Evolutionary conservation across 1,140 invertebrate genomes (phyloP).

Genomic region (Phortica variegata): DNA sequence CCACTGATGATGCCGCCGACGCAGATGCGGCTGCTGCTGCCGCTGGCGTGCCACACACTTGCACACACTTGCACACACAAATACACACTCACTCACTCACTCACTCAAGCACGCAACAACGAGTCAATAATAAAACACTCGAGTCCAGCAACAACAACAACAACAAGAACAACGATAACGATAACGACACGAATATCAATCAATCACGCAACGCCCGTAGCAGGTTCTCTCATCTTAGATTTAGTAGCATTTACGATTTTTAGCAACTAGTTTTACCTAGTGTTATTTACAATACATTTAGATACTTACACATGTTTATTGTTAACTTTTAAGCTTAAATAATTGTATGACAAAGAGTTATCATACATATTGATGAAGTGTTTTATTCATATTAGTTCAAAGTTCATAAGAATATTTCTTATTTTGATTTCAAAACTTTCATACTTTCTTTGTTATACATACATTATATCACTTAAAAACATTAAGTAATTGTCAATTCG

Average conservation of each 20-base stretch:
- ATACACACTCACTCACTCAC: neutral
- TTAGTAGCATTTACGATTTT: constrained; percentile 52
- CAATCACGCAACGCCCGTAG: constrained; percentile 21
- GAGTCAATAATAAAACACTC: constrained; percentile 20
- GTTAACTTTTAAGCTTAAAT: too few relatives aligned
- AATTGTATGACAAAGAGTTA: too few relatives aligned
- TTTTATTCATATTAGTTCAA: constrained; percentile 50
- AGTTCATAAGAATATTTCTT: too few relatives aligned
- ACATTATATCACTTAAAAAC: too few relatives aligned
- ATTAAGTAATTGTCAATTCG: too few relatives aligned
- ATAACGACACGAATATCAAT: too few relatives aligned
- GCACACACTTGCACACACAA: neutral
- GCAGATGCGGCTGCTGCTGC: constrained; percentile 36
- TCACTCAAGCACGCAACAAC: neutral
- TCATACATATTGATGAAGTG: constrained; percentile 46
- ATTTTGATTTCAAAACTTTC: constrained; percentile 53
- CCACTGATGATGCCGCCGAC: constrained; percentile 30
- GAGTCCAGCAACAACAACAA: too few relatives aligned
- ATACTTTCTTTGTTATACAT: too few relatives aligned
- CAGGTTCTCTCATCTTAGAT: constrained; percentile 43
- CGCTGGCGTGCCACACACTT: constrained; percentile 6
- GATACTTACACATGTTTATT: too few relatives aligned
- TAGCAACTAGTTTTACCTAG: too few relatives aligned
- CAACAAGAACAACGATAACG: too few relatives aligned
- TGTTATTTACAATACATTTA: too few relatives aligned